These are phyloP conservation scores for Lochmaea crataegi DNA, from an alignment of 2,888 invertebrate genomes.

Conservation along the genomic window DNA sequence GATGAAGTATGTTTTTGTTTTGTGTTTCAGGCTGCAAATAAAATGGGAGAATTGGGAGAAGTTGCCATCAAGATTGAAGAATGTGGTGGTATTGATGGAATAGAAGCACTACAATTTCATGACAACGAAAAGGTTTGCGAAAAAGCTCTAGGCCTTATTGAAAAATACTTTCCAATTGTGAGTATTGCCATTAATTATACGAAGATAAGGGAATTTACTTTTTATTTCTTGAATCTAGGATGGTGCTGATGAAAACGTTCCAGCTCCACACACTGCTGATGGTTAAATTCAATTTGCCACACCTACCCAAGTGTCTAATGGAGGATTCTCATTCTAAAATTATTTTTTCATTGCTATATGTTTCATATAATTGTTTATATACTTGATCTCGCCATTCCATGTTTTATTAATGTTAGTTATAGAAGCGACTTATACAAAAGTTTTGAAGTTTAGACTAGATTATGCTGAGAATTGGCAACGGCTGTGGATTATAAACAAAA, in stretches of 20 bases:
- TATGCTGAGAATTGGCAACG: background rate
- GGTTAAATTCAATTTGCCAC: conserved; percentile 60
- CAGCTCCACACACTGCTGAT: conserved; percentile 52
- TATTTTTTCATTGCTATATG: conserved; percentile 3
- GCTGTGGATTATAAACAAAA: background rate
- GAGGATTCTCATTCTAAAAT: conserved; percentile 58
- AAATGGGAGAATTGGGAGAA: conserved; percentile 79
- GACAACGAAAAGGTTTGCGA: conserved; percentile 84
- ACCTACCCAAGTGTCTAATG: conserved; percentile 55
- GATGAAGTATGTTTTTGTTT: background rate
- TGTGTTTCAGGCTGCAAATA: conserved; percentile 76
- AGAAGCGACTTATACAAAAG: conserved; percentile 17
- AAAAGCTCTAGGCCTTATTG: conserved; percentile 62
- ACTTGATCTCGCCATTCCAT: conserved; percentile 38
- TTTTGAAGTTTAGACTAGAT: conserved; percentile 12
- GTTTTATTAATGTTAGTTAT: conserved; percentile 22
- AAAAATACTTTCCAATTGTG: conserved; percentile 64
- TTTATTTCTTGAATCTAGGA: background rate
- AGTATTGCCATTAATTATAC: conserved; percentile 34
- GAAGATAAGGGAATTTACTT: background rate
- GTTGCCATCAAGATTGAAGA: conserved; percentile 88
- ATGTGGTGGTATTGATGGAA: conserved; percentile 88
- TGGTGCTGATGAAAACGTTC: conserved; percentile 32
- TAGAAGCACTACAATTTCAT: conserved; percentile 90
- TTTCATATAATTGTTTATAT: conserved; percentile 5